phyloP scores from a whole-genome alignment of 1,140 invertebrate genomes.

The Belonocnema kinseyi region DNA sequence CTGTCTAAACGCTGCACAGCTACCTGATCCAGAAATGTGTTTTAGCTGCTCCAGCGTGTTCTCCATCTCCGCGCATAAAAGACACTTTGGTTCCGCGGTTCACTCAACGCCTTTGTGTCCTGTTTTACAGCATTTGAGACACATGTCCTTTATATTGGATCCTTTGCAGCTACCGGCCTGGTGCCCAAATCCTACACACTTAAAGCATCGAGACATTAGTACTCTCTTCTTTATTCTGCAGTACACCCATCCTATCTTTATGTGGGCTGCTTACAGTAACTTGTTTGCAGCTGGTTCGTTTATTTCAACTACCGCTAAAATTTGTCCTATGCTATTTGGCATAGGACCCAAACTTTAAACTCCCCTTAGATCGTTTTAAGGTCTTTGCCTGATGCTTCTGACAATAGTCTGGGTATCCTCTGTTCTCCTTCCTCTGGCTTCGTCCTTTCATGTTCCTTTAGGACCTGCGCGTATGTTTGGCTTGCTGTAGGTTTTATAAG shows the following conservation, averaged over 20 bases:
- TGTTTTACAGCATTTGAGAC: constrained; percentile 44
- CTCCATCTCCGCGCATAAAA: constrained; percentile 15
- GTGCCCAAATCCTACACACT: constrained; percentile 42
- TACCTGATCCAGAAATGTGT: not conserved
- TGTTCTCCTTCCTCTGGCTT: not conserved
- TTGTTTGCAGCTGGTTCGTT: not conserved
- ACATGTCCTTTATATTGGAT: constrained; percentile 34
- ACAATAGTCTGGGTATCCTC: too few relatives aligned
- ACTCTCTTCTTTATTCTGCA: constrained; percentile 36
- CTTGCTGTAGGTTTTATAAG: accelerated
- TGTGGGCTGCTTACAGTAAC: not conserved
- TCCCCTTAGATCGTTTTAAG: not conserved
- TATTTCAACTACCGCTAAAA: not conserved
- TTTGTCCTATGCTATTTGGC: constrained; percentile 10
- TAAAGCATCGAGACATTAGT: constrained; percentile 34
- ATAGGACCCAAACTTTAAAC: not conserved
- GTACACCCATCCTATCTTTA: constrained; percentile 45
- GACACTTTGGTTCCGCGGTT: constrained; percentile 2
- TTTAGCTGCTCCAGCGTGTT: not conserved
- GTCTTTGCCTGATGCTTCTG: not conserved
- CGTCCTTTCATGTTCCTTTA: not conserved
- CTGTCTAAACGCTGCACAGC: constrained; percentile 5
- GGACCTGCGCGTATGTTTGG: too few relatives aligned
- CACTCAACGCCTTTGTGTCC: constrained; percentile 41
- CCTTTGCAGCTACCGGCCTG: not conserved